phyloP scores from a whole-genome alignment of 2,797 vertebrate species.

The Todus mexicanus region DNA sequence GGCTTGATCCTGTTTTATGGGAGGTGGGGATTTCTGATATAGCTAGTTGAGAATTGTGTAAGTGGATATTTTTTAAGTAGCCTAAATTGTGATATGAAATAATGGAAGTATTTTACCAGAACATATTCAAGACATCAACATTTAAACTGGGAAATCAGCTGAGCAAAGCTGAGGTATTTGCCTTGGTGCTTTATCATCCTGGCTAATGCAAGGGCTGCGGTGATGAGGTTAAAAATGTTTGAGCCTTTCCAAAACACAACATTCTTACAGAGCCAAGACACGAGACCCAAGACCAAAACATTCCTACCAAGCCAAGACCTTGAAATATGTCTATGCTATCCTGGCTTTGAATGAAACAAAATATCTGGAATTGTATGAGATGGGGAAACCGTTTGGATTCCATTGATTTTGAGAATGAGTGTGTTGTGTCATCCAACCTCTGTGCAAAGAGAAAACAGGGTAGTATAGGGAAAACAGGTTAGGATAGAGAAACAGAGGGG shows the following conservation, averaged over 20 bases:
- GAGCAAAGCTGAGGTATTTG: background rate
- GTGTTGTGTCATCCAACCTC: background rate
- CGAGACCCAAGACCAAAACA: too few relatives aligned
- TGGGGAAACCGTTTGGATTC: background rate
- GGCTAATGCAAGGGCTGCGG: background rate
- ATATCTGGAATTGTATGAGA: accelerated
- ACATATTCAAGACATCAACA: background rate
- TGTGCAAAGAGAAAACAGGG: background rate
- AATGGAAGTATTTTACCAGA: background rate
- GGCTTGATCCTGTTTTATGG: background rate
- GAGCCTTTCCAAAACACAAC: background rate
- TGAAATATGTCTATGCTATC: too few relatives aligned
- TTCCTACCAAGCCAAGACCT: too few relatives aligned
- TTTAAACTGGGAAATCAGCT: background rate
- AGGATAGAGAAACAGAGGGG: background rate
- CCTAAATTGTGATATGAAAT: background rate
- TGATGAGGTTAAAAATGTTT: background rate
- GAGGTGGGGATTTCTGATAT: background rate
- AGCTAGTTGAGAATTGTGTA: background rate
- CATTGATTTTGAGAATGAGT: background rate
- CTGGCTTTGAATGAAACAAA: background rate
- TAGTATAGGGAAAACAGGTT: background rate
- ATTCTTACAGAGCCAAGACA: background rate
- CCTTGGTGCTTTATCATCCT: background rate
- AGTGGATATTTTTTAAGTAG: background rate